Evolutionary conservation across 2,797 vertebrate genomes (phyloP).

Genomic region (Anguilla anguilla): DNA sequence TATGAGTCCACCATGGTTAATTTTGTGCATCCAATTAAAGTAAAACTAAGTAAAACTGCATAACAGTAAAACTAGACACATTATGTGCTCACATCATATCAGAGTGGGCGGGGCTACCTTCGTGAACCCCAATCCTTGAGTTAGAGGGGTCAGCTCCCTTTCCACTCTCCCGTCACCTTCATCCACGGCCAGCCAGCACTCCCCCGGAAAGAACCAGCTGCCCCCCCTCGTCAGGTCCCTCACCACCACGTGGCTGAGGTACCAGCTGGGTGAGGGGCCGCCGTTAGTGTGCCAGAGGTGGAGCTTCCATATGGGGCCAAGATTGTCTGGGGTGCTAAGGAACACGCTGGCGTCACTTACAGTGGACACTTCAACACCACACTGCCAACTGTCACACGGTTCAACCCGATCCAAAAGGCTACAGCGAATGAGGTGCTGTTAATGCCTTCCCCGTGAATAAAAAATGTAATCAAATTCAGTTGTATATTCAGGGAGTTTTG

Average conservation of each 20-base stretch:
- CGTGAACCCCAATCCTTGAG: conserved; percentile 60
- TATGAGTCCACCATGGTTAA: too few relatives aligned
- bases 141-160: conserved; percentile 64
- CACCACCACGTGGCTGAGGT: conserved; percentile 74
- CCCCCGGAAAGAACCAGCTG: conserved; percentile 73
- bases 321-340: conserved; percentile 65
- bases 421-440: neutral
- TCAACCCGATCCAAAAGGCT: neutral
- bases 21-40: neutral
- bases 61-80: neutral
- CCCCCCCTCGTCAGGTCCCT: conserved; percentile 56
- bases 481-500: neutral
- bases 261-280: conserved; percentile 75
- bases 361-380: neutral
- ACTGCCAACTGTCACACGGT: too few relatives aligned
- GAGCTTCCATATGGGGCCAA: conserved; percentile 74
- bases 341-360: neutral
- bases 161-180: conserved; percentile 71
- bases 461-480: neutral
- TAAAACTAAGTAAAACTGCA: neutral
- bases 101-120: conserved; percentile 60
- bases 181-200: conserved; percentile 78
- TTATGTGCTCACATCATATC: neutral
- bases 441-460: neutral
- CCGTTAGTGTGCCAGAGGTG: conserved; percentile 80